A percentile compares a stretch with the other conserved stretches of the same genome.
Conservation (phyloP, 2,797 vertebrate genomes). For the Rhinella marina region DNA sequence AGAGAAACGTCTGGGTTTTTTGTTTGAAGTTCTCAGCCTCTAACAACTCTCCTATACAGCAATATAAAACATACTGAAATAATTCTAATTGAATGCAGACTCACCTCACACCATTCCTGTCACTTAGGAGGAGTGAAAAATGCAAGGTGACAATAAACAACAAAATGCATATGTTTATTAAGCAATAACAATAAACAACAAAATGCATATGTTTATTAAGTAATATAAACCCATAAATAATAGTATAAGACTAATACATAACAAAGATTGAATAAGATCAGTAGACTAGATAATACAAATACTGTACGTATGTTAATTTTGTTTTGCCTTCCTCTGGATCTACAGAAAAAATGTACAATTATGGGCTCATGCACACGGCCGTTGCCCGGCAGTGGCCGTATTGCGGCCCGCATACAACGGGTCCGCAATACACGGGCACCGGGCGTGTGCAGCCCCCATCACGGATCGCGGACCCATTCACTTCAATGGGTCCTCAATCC, state of each 20-base stretch:
- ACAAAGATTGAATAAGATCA: not conserved
- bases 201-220: too few species aligned
- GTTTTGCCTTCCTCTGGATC: not conserved
- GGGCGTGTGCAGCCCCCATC: too few species aligned
- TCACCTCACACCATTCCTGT: slow-evolving; percentile 42
- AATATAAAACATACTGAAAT: slow-evolving; percentile 46
- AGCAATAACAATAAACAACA: not conserved
- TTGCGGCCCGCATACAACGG: too few species aligned
- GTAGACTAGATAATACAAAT: not conserved
- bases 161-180: not conserved
- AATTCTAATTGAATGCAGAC: slow-evolving; percentile 18
- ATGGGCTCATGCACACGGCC: too few species aligned
- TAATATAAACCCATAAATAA: not conserved
- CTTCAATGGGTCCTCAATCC: too few species aligned
- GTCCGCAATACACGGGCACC: too few species aligned
- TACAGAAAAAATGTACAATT: not conserved
- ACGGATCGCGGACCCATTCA: too few species aligned
- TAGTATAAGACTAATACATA: not conserved
- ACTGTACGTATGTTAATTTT: not conserved
- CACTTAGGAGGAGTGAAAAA: not conserved
- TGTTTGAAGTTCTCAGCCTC: slow-evolving; percentile 40
- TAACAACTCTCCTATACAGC: slow-evolving; percentile 18
- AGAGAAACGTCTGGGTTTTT: slow-evolving; percentile 44
- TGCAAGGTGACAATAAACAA: not conserved
- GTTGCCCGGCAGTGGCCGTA: too few species aligned